These are phyloP conservation scores for Pararge aegeria DNA, from an alignment of 1,140 invertebrate genomes.

Conservation along the genomic window DNA sequence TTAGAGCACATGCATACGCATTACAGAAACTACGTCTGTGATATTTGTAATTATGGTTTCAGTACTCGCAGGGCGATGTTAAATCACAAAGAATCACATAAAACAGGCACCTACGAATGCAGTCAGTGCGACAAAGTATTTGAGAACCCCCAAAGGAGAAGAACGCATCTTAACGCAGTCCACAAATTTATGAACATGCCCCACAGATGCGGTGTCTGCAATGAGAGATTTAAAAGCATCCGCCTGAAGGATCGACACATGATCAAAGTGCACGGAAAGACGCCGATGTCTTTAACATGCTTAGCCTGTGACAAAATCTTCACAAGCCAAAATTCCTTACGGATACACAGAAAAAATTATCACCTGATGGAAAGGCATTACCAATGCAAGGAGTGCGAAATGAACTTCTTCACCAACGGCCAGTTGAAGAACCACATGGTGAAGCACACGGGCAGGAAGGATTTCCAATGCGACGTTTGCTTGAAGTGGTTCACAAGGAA, in stretches of 20 bases:
- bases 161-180: neutral
- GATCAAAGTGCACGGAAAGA: conserved; percentile 45
- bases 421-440: conserved; percentile 75
- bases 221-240: conserved; percentile 24
- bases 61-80: conserved; percentile 37
- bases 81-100: conserved; percentile 41
- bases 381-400: conserved; percentile 43
- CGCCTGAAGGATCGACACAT: conserved; percentile 26
- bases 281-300: neutral
- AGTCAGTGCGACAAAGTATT: conserved; percentile 33
- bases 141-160: neutral
- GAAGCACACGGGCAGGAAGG: conserved; percentile 60
- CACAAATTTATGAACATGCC: conserved; percentile 14
- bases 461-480: conserved; percentile 77
- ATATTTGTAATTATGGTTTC: conserved; percentile 47
- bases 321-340: neutral
- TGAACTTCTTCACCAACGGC: conserved; percentile 50
- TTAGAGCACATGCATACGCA: conserved; percentile 59
- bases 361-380: neutral
- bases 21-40: conserved; percentile 55
- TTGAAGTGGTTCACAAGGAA: conserved; percentile 79
- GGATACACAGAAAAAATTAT: neutral
- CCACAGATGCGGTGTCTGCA: conserved; percentile 29
- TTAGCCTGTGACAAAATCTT: neutral
- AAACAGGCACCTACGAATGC: conserved; percentile 43